Conservation (phyloP, 2,113 vertebrate genomes). For the Spea bombifrons region DNA sequence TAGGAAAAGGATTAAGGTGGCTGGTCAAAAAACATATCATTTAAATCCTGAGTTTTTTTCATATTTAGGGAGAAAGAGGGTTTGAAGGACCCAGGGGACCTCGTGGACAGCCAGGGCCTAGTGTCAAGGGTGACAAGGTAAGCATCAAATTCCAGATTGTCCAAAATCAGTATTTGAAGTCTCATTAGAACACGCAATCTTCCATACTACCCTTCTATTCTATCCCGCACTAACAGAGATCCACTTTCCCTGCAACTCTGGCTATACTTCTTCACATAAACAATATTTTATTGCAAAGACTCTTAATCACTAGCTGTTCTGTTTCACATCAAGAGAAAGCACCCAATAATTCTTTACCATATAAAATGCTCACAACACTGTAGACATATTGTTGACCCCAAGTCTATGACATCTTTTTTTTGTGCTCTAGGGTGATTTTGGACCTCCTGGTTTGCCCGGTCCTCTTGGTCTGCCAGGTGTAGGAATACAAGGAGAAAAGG, state of each 20-base stretch:
- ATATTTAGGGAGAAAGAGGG: conserved; percentile 76
- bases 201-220: too few relatives aligned
- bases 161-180: too few relatives aligned
- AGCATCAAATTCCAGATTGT: conserved; percentile 57
- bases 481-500: conserved; percentile 84
- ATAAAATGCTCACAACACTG: background rate
- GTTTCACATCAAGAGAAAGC: too few relatives aligned
- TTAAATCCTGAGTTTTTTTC: background rate
- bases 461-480: conserved; percentile 68
- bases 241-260: too few relatives aligned
- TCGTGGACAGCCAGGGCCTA: conserved; percentile 73
- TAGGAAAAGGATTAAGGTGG: too few relatives aligned
- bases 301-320: too few relatives aligned
- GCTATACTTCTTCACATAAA: too few relatives aligned
- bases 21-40: too few relatives aligned
- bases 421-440: conserved; percentile 70
- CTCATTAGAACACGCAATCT: background rate
- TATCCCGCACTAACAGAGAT: background rate
- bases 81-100: conserved; percentile 76
- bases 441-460: conserved; percentile 72
- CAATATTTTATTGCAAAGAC: too few relatives aligned
- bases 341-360: too few relatives aligned
- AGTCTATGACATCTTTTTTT: background rate
- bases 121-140: conserved; percentile 86
- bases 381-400: background rate